phyloP scores from a whole-genome alignment of 2,797 vertebrate genomes.

The Denticeps clupeoides region DNA sequence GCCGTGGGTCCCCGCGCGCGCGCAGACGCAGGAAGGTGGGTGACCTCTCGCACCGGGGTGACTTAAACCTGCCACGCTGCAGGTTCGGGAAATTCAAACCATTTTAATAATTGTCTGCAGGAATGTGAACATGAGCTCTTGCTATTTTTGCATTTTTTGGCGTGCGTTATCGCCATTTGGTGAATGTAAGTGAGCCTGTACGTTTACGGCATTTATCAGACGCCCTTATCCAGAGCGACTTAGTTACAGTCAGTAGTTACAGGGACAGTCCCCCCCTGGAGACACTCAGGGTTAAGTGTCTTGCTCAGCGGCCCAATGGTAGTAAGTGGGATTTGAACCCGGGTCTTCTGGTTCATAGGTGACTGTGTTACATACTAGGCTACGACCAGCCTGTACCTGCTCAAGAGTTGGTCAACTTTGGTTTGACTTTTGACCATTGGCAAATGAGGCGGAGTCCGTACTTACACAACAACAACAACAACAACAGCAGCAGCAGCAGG shows the following conservation, averaged over 20 bases:
- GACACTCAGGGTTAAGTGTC: too few relatives aligned
- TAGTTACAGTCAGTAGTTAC: too few relatives aligned
- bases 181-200: constrained; percentile 6
- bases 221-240: too few relatives aligned
- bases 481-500: constrained; percentile 25
- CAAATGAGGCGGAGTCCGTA: constrained; percentile 20
- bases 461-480: constrained; percentile 14
- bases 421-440: constrained; percentile 6
- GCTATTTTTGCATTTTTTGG: too few relatives aligned
- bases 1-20: constrained; percentile 30
- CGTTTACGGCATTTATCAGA: too few relatives aligned
- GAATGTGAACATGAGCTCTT: too few relatives aligned
- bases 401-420: constrained; percentile 17
- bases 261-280: too few relatives aligned
- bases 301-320: too few relatives aligned
- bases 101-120: too few relatives aligned
- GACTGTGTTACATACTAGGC: not conserved
- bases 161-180: too few relatives aligned
- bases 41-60: not conserved
- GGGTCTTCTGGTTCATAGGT: too few relatives aligned
- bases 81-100: not conserved
- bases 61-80: not conserved
- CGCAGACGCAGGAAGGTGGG: constrained; percentile 49
- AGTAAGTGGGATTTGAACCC: not conserved
- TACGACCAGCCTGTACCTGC: not conserved